Percentiles rank a stretch among this genome's conserved stretches.
Conservation (phyloP, 2,888 invertebrate species). For the Parnassius apollo region DNA sequence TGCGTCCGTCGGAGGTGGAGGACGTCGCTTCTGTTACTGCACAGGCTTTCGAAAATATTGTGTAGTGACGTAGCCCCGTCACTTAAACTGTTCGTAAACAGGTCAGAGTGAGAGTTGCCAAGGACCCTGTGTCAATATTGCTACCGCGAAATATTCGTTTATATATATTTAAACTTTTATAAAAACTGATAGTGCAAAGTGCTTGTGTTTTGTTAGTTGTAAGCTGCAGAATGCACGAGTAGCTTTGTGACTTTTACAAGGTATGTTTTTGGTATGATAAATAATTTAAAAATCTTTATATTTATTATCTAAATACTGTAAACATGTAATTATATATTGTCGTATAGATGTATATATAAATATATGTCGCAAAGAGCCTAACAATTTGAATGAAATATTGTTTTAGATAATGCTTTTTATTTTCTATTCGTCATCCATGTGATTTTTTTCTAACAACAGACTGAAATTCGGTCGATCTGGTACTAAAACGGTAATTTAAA, state of each 20-base stretch:
- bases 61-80: conserved; percentile 9
- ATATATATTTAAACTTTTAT: neutral
- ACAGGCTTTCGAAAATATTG: conserved; percentile 28
- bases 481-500: too few species aligned
- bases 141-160: conserved; percentile 1
- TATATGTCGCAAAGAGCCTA: too few species aligned
- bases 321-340: neutral
- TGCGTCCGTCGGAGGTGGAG: conserved; percentile 47
- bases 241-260: conserved; percentile 1
- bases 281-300: neutral
- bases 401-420: too few species aligned
- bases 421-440: too few species aligned
- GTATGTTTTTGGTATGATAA: conserved; percentile 10
- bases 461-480: too few species aligned
- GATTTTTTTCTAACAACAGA: too few species aligned
- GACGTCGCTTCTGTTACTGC: conserved; percentile 41
- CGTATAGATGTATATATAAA: too few species aligned
- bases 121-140: conserved; percentile 12
- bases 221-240: neutral
- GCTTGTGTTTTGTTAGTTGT: conserved; percentile 12
- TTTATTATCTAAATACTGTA: neutral
- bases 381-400: too few species aligned
- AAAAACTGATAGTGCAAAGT: conserved; percentile 3
- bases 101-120: conserved; percentile 16
- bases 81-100: conserved; percentile 17